These are phyloP conservation scores for Musca domestica DNA, from an alignment of 1,140 invertebrate genomes.

Conservation along the genomic window DNA sequence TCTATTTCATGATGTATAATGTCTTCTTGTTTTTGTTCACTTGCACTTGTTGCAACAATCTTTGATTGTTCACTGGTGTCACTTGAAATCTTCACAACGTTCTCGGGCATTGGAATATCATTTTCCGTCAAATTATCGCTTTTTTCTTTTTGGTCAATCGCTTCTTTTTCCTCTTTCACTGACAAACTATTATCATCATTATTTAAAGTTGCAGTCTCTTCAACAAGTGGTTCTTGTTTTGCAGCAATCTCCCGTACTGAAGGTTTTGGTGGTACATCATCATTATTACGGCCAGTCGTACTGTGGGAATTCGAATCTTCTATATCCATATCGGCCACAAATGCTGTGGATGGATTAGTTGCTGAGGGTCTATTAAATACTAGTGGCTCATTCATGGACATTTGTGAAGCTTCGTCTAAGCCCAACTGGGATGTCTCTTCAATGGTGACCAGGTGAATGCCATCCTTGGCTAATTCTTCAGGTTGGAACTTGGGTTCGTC, in stretches of 20 bases:
- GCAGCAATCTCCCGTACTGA: background rate
- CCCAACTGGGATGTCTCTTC: conserved; percentile 35
- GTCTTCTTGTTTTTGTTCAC: background rate
- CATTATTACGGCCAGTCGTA: background rate
- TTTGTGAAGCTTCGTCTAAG: conserved; percentile 28
- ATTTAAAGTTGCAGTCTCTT: background rate
- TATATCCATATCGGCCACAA: background rate
- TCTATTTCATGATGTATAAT: conserved; percentile 24
- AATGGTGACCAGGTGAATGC: conserved; percentile 46
- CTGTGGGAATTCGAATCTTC: conserved; percentile 23
- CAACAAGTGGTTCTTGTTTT: background rate
- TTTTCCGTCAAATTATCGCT: background rate
- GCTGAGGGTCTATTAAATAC: conserved; percentile 25
- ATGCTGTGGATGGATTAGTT: conserved; percentile 14
- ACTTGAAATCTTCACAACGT: background rate
- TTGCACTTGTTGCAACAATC: background rate
- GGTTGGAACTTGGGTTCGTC: conserved; percentile 31
- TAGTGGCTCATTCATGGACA: conserved; percentile 29
- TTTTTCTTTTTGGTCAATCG: too few species aligned
- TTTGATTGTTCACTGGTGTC: conserved; percentile 2
- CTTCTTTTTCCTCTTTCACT: too few species aligned
- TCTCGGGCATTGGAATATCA: background rate
- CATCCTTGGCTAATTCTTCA: conserved; percentile 45
- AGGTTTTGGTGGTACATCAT: conserved; percentile 35
- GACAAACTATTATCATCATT: too few species aligned